Percentiles rank a stretch among this genome's conserved stretches.
These are phyloP conservation scores for Leptodirus hochenwartii DNA, from an alignment of 2,888 invertebrate genomes.

Conservation along the genomic window DNA sequence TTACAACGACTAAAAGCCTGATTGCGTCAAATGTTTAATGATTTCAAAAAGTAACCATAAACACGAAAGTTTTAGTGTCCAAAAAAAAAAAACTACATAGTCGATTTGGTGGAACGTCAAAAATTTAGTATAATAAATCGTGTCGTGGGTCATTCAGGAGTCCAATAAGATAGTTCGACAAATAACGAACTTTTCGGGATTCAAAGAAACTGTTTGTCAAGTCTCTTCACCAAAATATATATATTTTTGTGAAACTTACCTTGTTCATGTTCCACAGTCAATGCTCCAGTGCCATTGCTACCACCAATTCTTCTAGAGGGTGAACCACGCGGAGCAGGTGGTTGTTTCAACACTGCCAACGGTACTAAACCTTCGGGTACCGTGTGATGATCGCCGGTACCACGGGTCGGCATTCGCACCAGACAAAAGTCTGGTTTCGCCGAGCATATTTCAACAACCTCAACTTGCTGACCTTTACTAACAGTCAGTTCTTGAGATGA, in stretches of 20 bases:
- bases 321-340: conserved; percentile 41
- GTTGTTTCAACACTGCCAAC: conserved; percentile 56
- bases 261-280: conserved; percentile 20
- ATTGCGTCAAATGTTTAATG: no score
- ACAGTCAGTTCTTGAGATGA: conserved; percentile 69
- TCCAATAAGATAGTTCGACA: no score
- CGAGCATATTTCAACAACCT: conserved; percentile 64
- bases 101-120: no score
- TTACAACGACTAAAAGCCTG: no score
- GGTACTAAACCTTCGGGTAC: conserved; percentile 68
- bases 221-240: no score
- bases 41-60: no score
- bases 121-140: no score
- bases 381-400: conserved; percentile 23
- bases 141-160: no score
- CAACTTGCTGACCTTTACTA: conserved; percentile 83
- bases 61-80: no score
- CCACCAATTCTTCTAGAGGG: conserved; percentile 36
- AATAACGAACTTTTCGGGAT: no score
- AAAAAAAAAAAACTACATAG: no score
- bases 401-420: conserved; percentile 40
- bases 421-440: conserved; percentile 51
- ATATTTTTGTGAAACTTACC: conserved; percentile 24
- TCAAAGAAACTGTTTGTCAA: no score
- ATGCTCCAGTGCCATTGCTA: conserved; percentile 16